A percentile compares a stretch with the other conserved stretches of the same genome.
These are phyloP conservation scores for Nemoura dubitans DNA, from an alignment of 2,888 invertebrate genomes.

Conservation along the genomic window DNA sequence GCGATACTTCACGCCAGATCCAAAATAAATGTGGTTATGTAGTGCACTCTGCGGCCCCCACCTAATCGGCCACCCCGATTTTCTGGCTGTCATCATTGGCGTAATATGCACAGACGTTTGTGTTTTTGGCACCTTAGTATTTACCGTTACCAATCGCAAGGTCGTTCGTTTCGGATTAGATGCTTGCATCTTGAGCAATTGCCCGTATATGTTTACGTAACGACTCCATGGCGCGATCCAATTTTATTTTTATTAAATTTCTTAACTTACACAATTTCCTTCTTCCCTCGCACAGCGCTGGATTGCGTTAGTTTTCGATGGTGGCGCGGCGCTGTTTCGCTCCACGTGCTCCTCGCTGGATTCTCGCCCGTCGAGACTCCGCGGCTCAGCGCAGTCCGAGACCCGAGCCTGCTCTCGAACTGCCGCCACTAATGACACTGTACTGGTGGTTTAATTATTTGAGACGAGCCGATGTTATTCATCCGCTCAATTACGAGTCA, in stretches of 20 bases:
- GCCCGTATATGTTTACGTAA: neutral
- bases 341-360: neutral
- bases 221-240: neutral
- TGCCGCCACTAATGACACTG: neutral
- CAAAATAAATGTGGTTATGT: neutral
- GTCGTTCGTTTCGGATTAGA: neutral
- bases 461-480: constrained; percentile 7
- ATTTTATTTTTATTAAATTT: neutral
- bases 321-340: neutral
- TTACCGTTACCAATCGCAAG: neutral
- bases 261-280: neutral
- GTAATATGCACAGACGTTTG: neutral
- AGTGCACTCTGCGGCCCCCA: neutral
- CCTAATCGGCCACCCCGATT: neutral
- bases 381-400: too few species aligned
- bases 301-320: too few species aligned
- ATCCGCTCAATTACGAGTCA: constrained; percentile 12
- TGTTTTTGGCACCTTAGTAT: neutral
- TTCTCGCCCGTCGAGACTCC: too few species aligned
- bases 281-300: neutral
- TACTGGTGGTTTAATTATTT: neutral
- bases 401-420: neutral
- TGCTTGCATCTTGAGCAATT: neutral
- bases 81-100: neutral
- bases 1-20: neutral